Percentiles rank a stretch among this genome's conserved stretches.
These are phyloP conservation scores for Brachionus angularis DNA, from an alignment of 1,140 invertebrate species.

Conservation along the genomic window DNA sequence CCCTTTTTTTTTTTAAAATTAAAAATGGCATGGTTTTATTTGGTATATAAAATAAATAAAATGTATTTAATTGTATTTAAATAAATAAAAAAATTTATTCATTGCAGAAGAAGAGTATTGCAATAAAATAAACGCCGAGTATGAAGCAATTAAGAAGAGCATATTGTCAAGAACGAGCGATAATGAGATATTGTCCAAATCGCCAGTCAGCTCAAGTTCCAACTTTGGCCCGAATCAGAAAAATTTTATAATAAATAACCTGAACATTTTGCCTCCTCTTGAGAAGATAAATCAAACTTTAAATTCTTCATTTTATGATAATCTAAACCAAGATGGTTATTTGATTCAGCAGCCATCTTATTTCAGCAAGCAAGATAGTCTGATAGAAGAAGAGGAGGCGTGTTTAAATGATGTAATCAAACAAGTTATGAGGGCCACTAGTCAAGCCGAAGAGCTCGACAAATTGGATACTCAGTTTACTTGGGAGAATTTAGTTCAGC, in stretches of 20 bases:
- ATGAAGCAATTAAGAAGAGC: conserved; percentile 14
- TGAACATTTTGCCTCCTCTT: conserved; percentile 3
- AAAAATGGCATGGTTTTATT: no score
- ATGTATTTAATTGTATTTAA: no score
- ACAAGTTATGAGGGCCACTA: conserved; percentile 13
- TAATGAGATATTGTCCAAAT: conserved; percentile 3
- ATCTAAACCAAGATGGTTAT: conserved; percentile 21
- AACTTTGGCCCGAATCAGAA: no score
- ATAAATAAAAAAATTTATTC: not conserved
- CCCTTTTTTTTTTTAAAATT: no score
- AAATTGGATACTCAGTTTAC: conserved; percentile 30
- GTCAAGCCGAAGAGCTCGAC: conserved; percentile 23
- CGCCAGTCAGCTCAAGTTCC: not conserved
- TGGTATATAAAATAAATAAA: no score
- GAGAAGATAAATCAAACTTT: conserved; percentile 18
- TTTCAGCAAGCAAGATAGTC: not conserved
- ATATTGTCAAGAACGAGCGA: conserved; percentile 4
- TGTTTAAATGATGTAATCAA: conserved; percentile 27
- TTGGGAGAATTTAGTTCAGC: conserved; percentile 10
- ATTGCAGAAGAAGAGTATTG: not conserved
- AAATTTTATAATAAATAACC: no score
- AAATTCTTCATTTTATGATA: conserved; percentile 27
- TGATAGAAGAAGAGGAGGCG: not conserved
- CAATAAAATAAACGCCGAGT: conserved; percentile 27
- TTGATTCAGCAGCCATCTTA: not conserved